Evolutionary conservation across 2,797 vertebrate genomes (phyloP), one percentile per base, ranked within the genome.

Genomic region (Gambelia wislizenii): DNA sequence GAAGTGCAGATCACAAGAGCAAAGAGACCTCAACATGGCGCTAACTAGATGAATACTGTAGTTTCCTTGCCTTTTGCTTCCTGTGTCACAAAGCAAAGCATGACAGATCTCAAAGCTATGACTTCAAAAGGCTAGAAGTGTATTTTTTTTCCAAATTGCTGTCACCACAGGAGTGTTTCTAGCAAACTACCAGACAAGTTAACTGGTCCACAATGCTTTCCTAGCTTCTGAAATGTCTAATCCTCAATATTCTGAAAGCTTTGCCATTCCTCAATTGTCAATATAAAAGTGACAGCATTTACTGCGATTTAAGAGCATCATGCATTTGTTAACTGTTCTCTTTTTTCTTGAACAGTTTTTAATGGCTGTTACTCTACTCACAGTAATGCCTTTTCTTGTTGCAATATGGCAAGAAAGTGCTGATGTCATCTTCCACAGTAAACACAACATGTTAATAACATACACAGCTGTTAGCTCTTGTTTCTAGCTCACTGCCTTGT

Each of bases 261-360:
- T 89, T 85, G 74, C 74, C 33, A 89, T 90, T 94, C 93, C 47
- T 78, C 76, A 91, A 78, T 75, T 91, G 69, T 78, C 90, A 74
- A 79, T 87, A 76, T 0, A 86, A 69, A 85, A 85, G 3, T 30
- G 83, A 33, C 69, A 82, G 33, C 85, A 54, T 89, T 89, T 77
- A 72, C 49, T 91, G 59, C 72, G 91, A 90, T 47, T 82, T 74
- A 87, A 94, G 44, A 84, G 49, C 44, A 56, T 5, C 56, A 10
- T 0, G 44, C 81, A 39, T 27, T 79, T 56, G 81, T 2, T 59
- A 91, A 84, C 49, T 72, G 47, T 0, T 0, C 44, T 88, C 30
- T 72, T 67, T 49, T 91, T 1, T 0, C 64, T 59, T 91, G 72
- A 67, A 42, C 33, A 69, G 89, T 72, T 79, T 75, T 89, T 44